A percentile compares a stretch with the other conserved stretches of the same genome.
Conservation (phyloP, 1,140 invertebrate genomes). For the Phthorimaea operculella region DNA sequence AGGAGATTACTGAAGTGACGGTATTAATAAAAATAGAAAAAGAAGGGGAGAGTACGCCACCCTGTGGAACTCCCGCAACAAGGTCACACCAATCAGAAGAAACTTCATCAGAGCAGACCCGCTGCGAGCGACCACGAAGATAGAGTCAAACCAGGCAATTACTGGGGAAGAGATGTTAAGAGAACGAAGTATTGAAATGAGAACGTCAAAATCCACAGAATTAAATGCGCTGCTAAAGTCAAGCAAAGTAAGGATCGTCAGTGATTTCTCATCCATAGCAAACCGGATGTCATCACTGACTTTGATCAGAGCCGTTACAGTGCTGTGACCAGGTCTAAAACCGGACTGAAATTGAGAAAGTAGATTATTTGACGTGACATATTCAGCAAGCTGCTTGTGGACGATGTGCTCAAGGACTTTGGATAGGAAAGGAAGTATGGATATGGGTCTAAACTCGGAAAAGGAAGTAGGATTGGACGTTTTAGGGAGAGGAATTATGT, state of each 20-base stretch:
- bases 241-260: neutral
- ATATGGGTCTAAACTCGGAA: neutral
- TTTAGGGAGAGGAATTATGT: constrained; percentile 1
- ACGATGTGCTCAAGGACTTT: constrained; percentile 1
- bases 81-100: constrained; percentile 7
- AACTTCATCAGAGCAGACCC: neutral
- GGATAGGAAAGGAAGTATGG: constrained; percentile 1
- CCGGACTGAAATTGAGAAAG: neutral
- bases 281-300: neutral
- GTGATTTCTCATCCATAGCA: neutral
- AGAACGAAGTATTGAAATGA: neutral
- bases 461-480: neutral
- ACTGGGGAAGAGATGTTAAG: neutral
- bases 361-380: neutral
- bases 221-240: constrained; percentile 4
- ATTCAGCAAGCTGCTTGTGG: neutral
- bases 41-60: constrained; percentile 3
- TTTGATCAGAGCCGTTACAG: constrained; percentile 2
- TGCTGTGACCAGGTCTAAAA: constrained; percentile 4
- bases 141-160: neutral
- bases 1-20: too few relatives aligned
- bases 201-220: constrained; percentile 3
- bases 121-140: neutral
- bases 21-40: constrained; percentile 5
- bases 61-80: constrained; percentile 7